phyloP scores from a whole-genome alignment of 2,888 invertebrate genomes.

The Diarsia dahlii region DNA sequence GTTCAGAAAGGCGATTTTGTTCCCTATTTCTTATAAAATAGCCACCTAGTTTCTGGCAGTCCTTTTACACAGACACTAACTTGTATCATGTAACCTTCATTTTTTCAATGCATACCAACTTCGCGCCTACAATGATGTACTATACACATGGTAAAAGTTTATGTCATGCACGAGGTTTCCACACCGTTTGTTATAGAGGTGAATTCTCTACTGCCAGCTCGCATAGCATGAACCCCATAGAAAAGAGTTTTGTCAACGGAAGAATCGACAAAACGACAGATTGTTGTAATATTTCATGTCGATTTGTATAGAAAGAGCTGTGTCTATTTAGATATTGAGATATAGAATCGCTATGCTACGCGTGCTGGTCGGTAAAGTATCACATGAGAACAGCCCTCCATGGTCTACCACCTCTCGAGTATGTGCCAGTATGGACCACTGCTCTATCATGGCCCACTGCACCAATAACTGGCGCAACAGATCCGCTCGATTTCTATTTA shows the following conservation, averaged over 20 bases:
- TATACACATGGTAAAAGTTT: too few species aligned
- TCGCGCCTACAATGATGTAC: neutral
- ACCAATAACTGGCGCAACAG: conserved; percentile 65
- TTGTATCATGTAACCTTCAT: neutral
- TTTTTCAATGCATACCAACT: neutral
- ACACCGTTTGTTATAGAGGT: neutral
- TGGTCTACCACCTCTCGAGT: conserved; percentile 66
- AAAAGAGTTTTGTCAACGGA: too few species aligned
- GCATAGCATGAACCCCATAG: too few species aligned
- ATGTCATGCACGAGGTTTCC: neutral
- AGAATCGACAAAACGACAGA: too few species aligned
- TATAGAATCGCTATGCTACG: too few species aligned
- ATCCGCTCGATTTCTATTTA: conserved; percentile 68
- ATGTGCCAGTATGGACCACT: conserved; percentile 66
- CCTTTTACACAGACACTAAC: neutral
- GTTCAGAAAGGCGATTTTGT: neutral
- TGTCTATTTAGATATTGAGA: too few species aligned
- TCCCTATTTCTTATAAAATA: neutral
- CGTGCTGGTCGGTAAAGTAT: neutral
- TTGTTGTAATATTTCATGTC: too few species aligned
- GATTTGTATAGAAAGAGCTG: too few species aligned
- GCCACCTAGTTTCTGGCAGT: neutral
- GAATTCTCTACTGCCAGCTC: neutral
- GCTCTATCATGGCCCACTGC: conserved; percentile 66
- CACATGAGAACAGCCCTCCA: conserved; percentile 43